Evolutionary conservation across 2,797 vertebrate genomes (phyloP).

Genomic region (Muscicapa striata): DNA sequence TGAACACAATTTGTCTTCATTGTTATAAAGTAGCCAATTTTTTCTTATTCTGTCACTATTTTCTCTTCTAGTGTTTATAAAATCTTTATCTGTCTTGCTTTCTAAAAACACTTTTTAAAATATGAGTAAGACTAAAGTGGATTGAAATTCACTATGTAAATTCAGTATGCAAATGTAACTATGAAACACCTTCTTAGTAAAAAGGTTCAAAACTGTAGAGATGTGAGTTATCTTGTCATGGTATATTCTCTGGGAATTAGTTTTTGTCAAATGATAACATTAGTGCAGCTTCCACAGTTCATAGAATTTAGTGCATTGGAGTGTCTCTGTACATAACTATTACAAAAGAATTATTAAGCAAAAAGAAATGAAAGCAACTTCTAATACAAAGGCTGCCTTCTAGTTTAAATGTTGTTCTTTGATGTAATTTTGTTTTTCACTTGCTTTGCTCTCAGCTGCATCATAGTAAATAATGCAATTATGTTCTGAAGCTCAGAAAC

Average conservation of each 20-base stretch:
- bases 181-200: neutral
- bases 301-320: neutral
- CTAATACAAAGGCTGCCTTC: neutral
- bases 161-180: too few species aligned
- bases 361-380: neutral
- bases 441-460: neutral
- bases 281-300: neutral
- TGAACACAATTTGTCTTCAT: neutral
- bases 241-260: neutral
- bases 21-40: neutral
- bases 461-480: neutral
- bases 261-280: neutral
- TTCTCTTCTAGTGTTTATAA: neutral
- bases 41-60: neutral
- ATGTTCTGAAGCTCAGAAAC: neutral
- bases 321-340: neutral
- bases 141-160: neutral
- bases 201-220: neutral
- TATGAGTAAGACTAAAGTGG: neutral
- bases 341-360: neutral
- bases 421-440: neutral
- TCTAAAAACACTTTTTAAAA: neutral
- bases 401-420: neutral
- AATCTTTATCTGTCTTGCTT: neutral
- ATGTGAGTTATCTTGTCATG: neutral